Conservation (phyloP, 1,140 invertebrate genomes). For the Nomia melanderi region DNA sequence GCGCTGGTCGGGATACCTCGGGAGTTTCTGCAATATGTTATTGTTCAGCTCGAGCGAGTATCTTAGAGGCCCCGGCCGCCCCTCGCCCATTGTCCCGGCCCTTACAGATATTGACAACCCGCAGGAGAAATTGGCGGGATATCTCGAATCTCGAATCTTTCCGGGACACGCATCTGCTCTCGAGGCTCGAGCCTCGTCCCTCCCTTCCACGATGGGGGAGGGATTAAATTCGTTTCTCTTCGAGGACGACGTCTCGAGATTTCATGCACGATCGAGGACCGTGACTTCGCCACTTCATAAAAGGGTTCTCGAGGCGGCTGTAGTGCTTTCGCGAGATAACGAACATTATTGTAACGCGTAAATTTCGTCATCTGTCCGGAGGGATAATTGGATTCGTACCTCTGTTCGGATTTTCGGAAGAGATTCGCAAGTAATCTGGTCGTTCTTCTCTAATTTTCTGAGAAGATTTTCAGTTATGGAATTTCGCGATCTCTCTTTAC, state of each 20-base stretch:
- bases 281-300: constrained; percentile 39
- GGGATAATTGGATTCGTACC: no score
- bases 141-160: constrained; percentile 74
- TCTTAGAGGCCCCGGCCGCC: constrained; percentile 61
- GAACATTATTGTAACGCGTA: no score
- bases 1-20: constrained; percentile 6
- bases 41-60: constrained; percentile 74
- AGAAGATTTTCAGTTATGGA: no score
- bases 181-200: constrained; percentile 36
- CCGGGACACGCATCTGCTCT: constrained; percentile 71
- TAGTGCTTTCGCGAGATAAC: neutral
- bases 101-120: constrained; percentile 75
- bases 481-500: no score
- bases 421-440: no score
- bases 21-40: constrained; percentile 75
- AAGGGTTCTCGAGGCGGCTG: neutral
- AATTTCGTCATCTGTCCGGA: no score
- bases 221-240: constrained; percentile 67
- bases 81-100: constrained; percentile 68
- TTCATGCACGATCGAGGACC: constrained; percentile 43
- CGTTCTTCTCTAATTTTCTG: no score
- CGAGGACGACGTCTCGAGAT: constrained; percentile 27
- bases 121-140: constrained; percentile 76
- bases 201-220: constrained; percentile 2
- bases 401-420: no score